Conservation (phyloP, 2,888 invertebrate species). For the Hydraecia micacea region DNA sequence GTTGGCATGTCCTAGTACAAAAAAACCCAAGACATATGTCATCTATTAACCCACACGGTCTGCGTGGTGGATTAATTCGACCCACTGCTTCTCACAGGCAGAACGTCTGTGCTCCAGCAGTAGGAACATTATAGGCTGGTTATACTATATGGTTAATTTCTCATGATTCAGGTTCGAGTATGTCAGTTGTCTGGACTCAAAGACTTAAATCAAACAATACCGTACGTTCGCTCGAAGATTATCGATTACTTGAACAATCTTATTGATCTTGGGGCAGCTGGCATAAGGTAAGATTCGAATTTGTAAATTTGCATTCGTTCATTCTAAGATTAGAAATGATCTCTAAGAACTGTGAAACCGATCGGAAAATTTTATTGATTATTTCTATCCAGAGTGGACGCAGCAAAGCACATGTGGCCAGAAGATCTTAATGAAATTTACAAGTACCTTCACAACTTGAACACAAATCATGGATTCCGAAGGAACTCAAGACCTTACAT, state of each 20-base stretch:
- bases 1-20: too few relatives aligned
- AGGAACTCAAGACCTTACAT: conserved; percentile 91
- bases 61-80: too few relatives aligned
- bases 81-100: too few relatives aligned
- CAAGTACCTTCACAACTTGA: conserved; percentile 89
- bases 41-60: neutral
- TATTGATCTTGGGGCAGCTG: conserved; percentile 92
- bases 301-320: too few relatives aligned
- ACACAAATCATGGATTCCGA: conserved; percentile 91
- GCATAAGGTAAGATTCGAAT: conserved; percentile 89
- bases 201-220: conserved; percentile 93
- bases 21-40: neutral
- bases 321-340: neutral
- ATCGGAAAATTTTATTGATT: neutral
- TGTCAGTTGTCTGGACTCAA: conserved; percentile 93
- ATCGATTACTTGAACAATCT: conserved; percentile 91
- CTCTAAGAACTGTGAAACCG: neutral
- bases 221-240: conserved; percentile 92
- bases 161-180: conserved; percentile 89
- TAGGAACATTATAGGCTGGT: neutral
- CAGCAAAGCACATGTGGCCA: conserved; percentile 95
- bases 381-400: conserved; percentile 92
- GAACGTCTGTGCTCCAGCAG: neutral
- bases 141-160: conserved; percentile 2
- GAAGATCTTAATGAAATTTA: conserved; percentile 92